Evolutionary conservation across 2,797 vertebrate species (phyloP).

Genomic region (Brachyrhaphis roseni): DNA sequence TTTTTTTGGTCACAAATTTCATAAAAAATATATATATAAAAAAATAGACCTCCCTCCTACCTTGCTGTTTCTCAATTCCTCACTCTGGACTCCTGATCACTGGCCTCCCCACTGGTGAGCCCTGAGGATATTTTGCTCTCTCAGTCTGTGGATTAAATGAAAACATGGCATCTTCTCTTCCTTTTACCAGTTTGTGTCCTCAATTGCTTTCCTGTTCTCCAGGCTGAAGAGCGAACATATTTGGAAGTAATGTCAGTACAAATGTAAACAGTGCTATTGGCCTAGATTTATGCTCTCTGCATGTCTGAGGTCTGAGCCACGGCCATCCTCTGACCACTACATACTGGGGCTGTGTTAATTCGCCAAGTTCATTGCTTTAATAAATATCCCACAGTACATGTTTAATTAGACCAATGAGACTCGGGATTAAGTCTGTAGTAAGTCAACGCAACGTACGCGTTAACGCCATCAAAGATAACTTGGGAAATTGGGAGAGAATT

Average conservation of each 20-base stretch:
- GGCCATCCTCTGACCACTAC: slow-evolving; percentile 45
- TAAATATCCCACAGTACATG: slow-evolving; percentile 13
- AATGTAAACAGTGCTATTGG: slow-evolving; percentile 62
- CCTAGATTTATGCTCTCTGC: slow-evolving; percentile 48
- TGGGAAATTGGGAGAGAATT: slow-evolving; percentile 17
- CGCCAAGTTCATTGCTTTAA: slow-evolving; percentile 35
- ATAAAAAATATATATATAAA: slow-evolving; percentile 33
- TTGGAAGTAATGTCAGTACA: slow-evolving; percentile 44
- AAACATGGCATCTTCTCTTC: slow-evolving; percentile 35
- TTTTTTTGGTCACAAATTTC: slow-evolving; percentile 42
- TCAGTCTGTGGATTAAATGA: slow-evolving; percentile 26
- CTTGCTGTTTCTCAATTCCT: slow-evolving; percentile 33
- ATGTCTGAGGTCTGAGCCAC: slow-evolving; percentile 63
- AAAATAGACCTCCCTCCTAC: slow-evolving; percentile 39
- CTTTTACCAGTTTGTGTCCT: slow-evolving; percentile 27
- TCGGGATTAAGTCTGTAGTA: slow-evolving; percentile 19
- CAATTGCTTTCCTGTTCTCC: slow-evolving; percentile 49
- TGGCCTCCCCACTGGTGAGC: slow-evolving; percentile 25
- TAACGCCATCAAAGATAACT: slow-evolving; percentile 3
- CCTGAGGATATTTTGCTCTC: slow-evolving; percentile 3
- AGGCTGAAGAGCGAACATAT: slow-evolving; percentile 32
- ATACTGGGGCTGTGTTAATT: slow-evolving; percentile 59
- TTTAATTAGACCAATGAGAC: slow-evolving; percentile 21
- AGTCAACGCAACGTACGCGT: background rate
- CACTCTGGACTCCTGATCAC: slow-evolving; percentile 6